Conservation (phyloP, 1,140 invertebrate species). For the Latrodectus geometricus region DNA sequence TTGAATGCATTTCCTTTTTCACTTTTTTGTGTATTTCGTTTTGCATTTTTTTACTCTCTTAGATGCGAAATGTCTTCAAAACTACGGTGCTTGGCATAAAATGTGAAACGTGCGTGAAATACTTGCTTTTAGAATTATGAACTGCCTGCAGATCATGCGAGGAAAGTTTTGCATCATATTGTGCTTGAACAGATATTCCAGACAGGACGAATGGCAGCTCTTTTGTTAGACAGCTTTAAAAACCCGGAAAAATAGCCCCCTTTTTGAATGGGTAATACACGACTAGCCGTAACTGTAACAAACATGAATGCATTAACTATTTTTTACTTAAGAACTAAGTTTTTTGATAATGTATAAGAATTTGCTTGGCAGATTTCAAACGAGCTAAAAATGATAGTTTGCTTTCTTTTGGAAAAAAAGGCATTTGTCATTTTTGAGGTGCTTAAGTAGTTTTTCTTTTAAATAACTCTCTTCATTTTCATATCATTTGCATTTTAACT, state of each 20-base stretch:
- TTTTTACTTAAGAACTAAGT: too few relatives aligned
- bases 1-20: constrained; percentile 10
- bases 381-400: too few relatives aligned
- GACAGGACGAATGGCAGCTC: not conserved
- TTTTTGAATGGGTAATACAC: too few relatives aligned
- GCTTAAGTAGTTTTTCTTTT: too few relatives aligned
- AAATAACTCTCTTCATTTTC: too few relatives aligned
- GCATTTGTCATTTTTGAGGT: too few relatives aligned
- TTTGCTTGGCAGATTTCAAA: too few relatives aligned
- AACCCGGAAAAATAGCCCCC: not conserved
- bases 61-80: constrained; percentile 23
- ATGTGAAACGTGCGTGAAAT: constrained; percentile 57
- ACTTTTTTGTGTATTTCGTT: not conserved
- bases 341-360: too few relatives aligned
- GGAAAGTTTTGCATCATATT: not conserved
- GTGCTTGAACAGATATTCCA: not conserved
- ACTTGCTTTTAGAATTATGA: constrained; percentile 25
- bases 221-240: not conserved
- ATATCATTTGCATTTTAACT: too few relatives aligned
- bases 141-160: not conserved
- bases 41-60: not conserved
- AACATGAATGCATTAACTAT: too few relatives aligned
- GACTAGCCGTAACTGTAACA: too few relatives aligned
- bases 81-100: constrained; percentile 39
- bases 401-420: too few relatives aligned